These are phyloP conservation scores for Notospermus geniculatus DNA, from an alignment of 1,140 invertebrate genomes.

Conservation along the genomic window DNA sequence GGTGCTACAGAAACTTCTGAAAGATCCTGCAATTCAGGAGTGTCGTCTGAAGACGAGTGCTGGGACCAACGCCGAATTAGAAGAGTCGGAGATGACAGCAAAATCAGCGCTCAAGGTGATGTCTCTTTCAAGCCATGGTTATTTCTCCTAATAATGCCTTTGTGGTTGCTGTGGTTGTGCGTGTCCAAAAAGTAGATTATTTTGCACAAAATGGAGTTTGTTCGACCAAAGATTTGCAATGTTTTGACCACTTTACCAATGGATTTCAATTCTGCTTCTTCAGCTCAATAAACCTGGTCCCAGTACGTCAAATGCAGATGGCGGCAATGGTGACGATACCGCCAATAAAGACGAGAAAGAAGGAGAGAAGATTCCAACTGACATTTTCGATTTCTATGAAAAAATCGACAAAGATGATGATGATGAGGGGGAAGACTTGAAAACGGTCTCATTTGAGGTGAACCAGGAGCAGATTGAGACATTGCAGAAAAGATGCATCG, in stretches of 20 bases:
- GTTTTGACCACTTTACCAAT: too few relatives aligned
- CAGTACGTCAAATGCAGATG: constrained; percentile 23
- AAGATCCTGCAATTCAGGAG: constrained; percentile 92
- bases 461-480: constrained; percentile 89
- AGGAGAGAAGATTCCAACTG: constrained; percentile 73
- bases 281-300: constrained; percentile 37
- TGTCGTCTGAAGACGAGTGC: constrained; percentile 63
- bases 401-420: constrained; percentile 97
- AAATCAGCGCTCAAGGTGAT: constrained; percentile 38
- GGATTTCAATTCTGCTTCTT: too few relatives aligned
- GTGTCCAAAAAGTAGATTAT: too few relatives aligned
- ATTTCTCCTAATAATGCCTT: too few relatives aligned
- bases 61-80: background rate
- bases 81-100: background rate
- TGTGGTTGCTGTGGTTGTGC: too few relatives aligned
- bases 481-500: constrained; percentile 97
- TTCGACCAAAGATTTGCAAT: too few relatives aligned
- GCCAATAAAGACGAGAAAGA: constrained; percentile 26
- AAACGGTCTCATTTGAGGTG: constrained; percentile 81
- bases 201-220: too few relatives aligned
- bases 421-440: constrained; percentile 66
- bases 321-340: constrained; percentile 48
- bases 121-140: too few relatives aligned
- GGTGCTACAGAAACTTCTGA: constrained; percentile 89
- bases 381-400: constrained; percentile 94